Evolutionary conservation across 2,113 vertebrate species (phyloP).

Genomic region (Pedionomus torquatus): DNA sequence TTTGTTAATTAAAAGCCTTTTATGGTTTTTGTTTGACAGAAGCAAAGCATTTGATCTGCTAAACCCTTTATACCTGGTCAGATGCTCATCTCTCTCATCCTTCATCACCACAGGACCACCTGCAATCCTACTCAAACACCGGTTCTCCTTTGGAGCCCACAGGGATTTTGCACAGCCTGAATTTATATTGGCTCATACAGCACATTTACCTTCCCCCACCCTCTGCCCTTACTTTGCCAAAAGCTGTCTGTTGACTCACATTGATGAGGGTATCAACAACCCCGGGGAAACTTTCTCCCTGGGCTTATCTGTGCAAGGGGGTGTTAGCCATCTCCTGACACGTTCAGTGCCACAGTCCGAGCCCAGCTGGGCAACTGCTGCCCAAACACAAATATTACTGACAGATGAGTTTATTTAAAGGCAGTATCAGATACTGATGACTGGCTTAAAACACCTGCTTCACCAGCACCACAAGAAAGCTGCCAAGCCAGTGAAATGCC

Average conservation of each 20-base stretch:
- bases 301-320: background rate
- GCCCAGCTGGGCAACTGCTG: background rate
- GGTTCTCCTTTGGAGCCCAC: background rate
- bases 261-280: background rate
- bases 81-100: background rate
- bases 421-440: background rate
- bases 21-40: background rate
- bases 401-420: conserved; percentile 51
- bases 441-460: conserved; percentile 27
- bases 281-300: background rate
- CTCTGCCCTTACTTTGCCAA: background rate
- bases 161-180: background rate
- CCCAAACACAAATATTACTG: background rate
- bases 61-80: conserved; percentile 17
- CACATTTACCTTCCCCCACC: background rate
- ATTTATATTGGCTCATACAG: background rate
- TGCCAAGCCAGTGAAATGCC: background rate
- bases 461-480: background rate
- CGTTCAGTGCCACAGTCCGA: background rate
- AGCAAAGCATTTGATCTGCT: conserved; percentile 15
- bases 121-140: background rate
- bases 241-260: background rate
- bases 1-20: conserved; percentile 31
- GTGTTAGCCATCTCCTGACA: background rate
- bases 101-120: background rate